A percentile compares a stretch with the other conserved stretches of the same genome.
Conservation (phyloP, 2,797 vertebrate genomes). For the Cuniculus paca region DNA sequence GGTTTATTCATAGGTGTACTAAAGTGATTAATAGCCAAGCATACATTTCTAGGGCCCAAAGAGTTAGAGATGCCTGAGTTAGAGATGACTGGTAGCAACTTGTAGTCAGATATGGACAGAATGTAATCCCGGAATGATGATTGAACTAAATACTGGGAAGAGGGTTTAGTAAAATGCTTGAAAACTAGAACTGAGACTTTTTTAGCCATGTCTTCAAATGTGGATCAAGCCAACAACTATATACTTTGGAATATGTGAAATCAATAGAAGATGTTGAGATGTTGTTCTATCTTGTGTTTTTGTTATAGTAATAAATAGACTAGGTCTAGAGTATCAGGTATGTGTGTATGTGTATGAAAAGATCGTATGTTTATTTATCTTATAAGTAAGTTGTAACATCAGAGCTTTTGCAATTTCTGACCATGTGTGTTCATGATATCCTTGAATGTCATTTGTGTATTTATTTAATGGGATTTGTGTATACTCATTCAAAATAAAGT, state of each 20-base stretch:
- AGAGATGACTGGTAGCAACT: background rate
- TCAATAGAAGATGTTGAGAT: background rate
- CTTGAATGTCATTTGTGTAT: background rate
- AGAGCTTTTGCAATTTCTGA: background rate
- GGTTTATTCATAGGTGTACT: background rate
- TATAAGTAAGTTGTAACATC: background rate
- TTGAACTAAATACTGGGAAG: background rate
- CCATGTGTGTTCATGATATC: background rate
- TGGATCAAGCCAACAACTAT: background rate
- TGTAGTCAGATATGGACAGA: accelerated
- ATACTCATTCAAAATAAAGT: background rate
- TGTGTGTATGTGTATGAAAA: background rate
- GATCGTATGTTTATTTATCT: background rate
- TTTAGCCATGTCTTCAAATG: background rate
- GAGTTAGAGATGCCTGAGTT: background rate
- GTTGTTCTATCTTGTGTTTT: background rate
- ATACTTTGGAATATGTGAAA: background rate
- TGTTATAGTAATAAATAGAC: background rate
- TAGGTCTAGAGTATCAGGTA: background rate
- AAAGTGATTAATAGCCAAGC: background rate
- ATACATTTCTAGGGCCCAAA: background rate
- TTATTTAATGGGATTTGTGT: background rate
- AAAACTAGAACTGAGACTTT: background rate
- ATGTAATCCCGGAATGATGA: background rate
- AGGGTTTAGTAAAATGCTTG: too few species aligned